Conservation (phyloP, 2,888 invertebrate species). For the Amiota communis region DNA sequence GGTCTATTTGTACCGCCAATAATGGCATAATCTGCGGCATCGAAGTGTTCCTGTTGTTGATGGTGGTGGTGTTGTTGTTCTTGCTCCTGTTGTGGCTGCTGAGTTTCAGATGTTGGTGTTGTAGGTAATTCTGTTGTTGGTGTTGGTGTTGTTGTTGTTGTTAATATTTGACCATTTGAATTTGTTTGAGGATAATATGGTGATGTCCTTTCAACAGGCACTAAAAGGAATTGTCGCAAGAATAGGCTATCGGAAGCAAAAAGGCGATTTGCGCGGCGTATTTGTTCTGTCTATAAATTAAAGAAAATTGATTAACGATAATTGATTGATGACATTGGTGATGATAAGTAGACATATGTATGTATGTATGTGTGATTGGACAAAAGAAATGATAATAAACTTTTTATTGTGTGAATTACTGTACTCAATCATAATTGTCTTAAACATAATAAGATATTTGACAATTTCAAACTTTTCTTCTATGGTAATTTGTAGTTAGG, state of each 20-base stretch:
- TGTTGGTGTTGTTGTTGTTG: constrained; percentile 27
- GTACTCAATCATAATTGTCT: too few relatives aligned
- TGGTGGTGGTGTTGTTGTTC: constrained; percentile 25
- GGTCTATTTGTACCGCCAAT: constrained; percentile 4
- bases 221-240: constrained; percentile 88
- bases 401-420: background rate
- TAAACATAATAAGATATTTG: too few relatives aligned
- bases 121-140: constrained; percentile 19
- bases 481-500: too few relatives aligned
- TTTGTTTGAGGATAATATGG: constrained; percentile 76
- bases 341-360: background rate
- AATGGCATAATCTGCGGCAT: constrained; percentile 16
- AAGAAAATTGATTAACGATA: background rate
- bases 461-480: too few relatives aligned
- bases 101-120: constrained; percentile 32
- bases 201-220: constrained; percentile 83
- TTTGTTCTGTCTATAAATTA: constrained; percentile 87
- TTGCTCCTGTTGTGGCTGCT: constrained; percentile 16
- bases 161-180: constrained; percentile 44
- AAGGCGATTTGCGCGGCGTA: constrained; percentile 90
- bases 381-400: background rate
- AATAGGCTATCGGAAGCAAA: constrained; percentile 96
- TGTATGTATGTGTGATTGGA: background rate
- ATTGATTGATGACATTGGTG: background rate
- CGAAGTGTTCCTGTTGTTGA: constrained; percentile 28